Conservation (phyloP, 2,113 vertebrate species). For the Thalassarche chlororhynchos region DNA sequence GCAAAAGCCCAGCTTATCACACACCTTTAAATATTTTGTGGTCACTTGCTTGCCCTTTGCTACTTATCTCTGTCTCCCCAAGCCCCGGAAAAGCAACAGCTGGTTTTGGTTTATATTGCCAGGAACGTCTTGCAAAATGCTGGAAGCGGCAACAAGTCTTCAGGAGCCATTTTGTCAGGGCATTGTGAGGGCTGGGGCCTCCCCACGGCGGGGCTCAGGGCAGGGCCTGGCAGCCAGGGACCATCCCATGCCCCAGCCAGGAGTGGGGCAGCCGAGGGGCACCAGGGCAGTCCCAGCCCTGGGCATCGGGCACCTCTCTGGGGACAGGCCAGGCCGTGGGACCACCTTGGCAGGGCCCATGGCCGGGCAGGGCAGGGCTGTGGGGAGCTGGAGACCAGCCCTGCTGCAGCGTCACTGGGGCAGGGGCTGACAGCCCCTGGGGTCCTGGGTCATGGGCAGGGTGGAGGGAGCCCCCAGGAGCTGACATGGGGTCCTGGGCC, state of each 20-base stretch:
- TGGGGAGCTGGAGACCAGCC: neutral
- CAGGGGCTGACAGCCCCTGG: neutral
- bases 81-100: neutral
- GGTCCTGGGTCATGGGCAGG: neutral
- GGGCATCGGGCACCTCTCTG: rapidly evolving
- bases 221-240: neutral
- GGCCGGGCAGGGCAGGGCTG: neutral
- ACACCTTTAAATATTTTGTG: neutral
- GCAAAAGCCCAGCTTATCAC: neutral
- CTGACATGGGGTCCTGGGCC: neutral
- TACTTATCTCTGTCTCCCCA: neutral
- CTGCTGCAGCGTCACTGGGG: neutral
- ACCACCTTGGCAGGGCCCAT: no score
- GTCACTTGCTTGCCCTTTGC: neutral
- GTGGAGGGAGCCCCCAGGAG: no score
- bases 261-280: neutral
- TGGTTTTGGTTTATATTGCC: neutral
- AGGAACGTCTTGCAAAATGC: neutral
- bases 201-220: neutral
- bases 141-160: neutral
- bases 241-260: neutral
- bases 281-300: neutral
- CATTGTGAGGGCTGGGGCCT: rapidly evolving
- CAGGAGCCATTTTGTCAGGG: neutral
- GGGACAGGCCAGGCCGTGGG: neutral